phyloP scores from a whole-genome alignment of 2,797 vertebrate genomes.

The Fistularia commersonii region DNA sequence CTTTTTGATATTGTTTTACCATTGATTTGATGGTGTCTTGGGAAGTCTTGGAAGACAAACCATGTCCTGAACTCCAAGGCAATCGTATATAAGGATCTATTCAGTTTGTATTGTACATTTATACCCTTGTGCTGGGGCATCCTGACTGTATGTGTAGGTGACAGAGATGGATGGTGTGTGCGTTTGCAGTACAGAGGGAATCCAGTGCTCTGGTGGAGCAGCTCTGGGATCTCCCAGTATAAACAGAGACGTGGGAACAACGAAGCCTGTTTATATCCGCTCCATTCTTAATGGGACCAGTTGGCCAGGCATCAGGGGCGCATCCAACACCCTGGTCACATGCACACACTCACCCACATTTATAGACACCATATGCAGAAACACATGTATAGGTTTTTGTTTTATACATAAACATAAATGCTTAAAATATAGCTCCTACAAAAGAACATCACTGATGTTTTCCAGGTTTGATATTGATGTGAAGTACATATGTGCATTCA shows the following conservation, averaged over 20 bases:
- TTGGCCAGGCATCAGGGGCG: conserved; percentile 57
- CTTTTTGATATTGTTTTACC: conserved; percentile 30
- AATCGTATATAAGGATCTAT: too few species aligned
- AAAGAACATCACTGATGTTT: too few species aligned
- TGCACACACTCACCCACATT: conserved; percentile 13
- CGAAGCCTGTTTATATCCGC: conserved; percentile 76
- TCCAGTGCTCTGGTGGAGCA: conserved; percentile 61
- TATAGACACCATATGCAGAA: background rate
- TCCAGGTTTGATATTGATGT: too few species aligned
- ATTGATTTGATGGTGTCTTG: conserved; percentile 25
- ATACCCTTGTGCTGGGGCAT: too few species aligned
- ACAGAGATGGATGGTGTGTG: conserved; percentile 62
- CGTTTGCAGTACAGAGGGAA: conserved; percentile 52
- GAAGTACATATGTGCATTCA: too few species aligned
- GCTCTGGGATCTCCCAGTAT: conserved; percentile 69
- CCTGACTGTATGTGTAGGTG: conserved; percentile 22
- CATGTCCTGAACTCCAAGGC: too few species aligned
- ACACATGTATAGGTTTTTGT: conserved; percentile 5
- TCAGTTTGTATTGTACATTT: too few species aligned
- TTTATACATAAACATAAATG: background rate
- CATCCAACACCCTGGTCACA: conserved; percentile 19
- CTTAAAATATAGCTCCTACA: background rate
- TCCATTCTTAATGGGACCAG: conserved; percentile 66
- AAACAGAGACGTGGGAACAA: conserved; percentile 83
- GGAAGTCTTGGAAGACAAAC: background rate